Evolutionary conservation across 2,888 invertebrate species (phyloP), one percentile per base, ranked within the genome.

Genomic region (Galerucella nymphaeae): DNA sequence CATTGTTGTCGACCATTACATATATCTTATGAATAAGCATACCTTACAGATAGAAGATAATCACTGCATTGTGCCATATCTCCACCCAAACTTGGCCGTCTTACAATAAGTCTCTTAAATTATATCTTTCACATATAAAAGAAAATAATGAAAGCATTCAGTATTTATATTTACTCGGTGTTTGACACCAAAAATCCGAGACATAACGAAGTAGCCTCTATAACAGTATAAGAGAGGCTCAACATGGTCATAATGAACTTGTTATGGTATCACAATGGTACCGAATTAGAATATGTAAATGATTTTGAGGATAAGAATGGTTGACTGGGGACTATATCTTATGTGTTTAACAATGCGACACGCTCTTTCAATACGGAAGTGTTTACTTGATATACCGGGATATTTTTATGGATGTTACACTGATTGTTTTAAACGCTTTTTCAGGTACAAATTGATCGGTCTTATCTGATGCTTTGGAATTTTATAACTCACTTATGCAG

Each of bases 201-300:
- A 71, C 55, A 63, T 63, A 63, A 73, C 59, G 67, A 67, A 67
- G 67, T 61, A 61, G 67, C 20, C 59, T 48, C 48, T 66, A 61
- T 45, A 58, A 70, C 55, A 57, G 65, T 65, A 62, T 59, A 71
- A 65, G 55, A 57, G 62, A 70, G 63, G 38, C 77, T 79, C 62
- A 80, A 82, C 80, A 81, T 81, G 81, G 82, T 79, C 82, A 82
- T 82, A 82, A 82, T 82, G 82, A 82, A 82, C 81, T 80, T 80
- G 81, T 82, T 82, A 81, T 79, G 75, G 79, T 70, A 68, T 73
- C 77, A 82, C 80, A 82, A 82, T 81, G 77, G 75, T 57, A 66
- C 79, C 75, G 80, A 81, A 77, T 79, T 77, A 79, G 76, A 80
- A 79, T 82, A 82, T 82, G 82, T 81, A 82, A 82, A 82, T 82